Conservation (phyloP, 2,888 invertebrate species). For the Drosophila anomelani region DNA sequence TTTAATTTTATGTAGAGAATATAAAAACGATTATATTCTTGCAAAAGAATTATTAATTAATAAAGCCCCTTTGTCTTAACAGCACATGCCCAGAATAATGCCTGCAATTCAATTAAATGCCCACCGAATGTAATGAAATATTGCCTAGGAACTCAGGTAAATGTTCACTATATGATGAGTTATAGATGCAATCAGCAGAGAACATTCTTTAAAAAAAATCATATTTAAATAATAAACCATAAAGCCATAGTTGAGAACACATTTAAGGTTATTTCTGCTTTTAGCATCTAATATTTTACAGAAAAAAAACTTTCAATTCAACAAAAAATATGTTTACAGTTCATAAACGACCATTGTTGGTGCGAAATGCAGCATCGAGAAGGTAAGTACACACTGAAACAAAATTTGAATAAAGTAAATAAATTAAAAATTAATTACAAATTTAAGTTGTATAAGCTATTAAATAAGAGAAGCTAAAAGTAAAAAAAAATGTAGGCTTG, state of each 20-base stretch:
- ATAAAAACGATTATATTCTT: too few relatives aligned
- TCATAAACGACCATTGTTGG: constrained; percentile 84
- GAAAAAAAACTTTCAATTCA: neutral
- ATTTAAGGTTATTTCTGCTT: too few relatives aligned
- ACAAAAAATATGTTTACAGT: constrained; percentile 52
- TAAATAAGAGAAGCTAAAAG: neutral
- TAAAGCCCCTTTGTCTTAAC: neutral
- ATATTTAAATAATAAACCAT: neutral
- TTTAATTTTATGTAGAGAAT: neutral
- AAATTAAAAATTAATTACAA: neutral
- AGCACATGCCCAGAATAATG: constrained; percentile 56
- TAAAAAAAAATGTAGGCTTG: neutral
- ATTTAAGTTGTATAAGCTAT: neutral
- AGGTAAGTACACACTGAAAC: constrained; percentile 74
- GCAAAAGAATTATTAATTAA: neutral
- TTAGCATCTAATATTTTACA: neutral
- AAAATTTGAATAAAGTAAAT: neutral
- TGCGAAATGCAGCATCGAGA: constrained; percentile 83
- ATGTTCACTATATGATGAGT: neutral
- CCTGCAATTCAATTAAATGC: constrained; percentile 79
- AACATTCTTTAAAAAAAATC: neutral
- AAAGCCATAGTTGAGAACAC: too few relatives aligned
- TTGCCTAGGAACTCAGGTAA: constrained; percentile 76
- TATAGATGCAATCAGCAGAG: neutral
- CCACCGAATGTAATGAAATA: constrained; percentile 78